phyloP scores from a whole-genome alignment of 2,797 vertebrate genomes.

The Harpagifer antarcticus region DNA sequence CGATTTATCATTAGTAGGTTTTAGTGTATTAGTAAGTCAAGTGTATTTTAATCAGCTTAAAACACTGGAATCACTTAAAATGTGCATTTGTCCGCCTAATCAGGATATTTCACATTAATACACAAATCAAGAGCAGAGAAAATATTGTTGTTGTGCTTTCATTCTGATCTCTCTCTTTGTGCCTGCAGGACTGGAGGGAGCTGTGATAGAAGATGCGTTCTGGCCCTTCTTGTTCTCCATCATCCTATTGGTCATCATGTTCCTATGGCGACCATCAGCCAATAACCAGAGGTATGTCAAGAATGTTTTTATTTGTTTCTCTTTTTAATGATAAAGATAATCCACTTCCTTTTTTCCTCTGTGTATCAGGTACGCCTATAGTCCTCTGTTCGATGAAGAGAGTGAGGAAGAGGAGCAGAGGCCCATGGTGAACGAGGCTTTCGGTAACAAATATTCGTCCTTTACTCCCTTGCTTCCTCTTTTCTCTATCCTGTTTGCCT shows the following conservation, averaged over 20 bases:
- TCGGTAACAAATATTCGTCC: constrained; percentile 76
- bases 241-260: constrained; percentile 90
- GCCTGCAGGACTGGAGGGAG: constrained; percentile 88
- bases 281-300: constrained; percentile 87
- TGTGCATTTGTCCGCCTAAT: too few species aligned
- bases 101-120: too few species aligned
- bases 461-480: not conserved
- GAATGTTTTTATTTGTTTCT: not conserved
- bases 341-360: not conserved
- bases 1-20: too few species aligned
- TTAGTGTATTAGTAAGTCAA: too few species aligned
- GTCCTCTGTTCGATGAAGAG: constrained; percentile 85
- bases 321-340: not conserved
- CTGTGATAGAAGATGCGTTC: constrained; percentile 89
- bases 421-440: constrained; percentile 86
- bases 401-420: constrained; percentile 86
- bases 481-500: not conserved
- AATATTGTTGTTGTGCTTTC: too few species aligned
- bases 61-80: too few species aligned
- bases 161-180: not conserved
- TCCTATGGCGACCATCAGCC: constrained; percentile 89
- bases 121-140: too few species aligned
- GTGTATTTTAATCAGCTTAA: too few species aligned
- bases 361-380: constrained; percentile 85
- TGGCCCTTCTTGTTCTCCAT: constrained; percentile 89